Base-by-base conservation (phyloP, 2,113 vertebrate species). In the Poeciliopsis retropinna region DNA sequence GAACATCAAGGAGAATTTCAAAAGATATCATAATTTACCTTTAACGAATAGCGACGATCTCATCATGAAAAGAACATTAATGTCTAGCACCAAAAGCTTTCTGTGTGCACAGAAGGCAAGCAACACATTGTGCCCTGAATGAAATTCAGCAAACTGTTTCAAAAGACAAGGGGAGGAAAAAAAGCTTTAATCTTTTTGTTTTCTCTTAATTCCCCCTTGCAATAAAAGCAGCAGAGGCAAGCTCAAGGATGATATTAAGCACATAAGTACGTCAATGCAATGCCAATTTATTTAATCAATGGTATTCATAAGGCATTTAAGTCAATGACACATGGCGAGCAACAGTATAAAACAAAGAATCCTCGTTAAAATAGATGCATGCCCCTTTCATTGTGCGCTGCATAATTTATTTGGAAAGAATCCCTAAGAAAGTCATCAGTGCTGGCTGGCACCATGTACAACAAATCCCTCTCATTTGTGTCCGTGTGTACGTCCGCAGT, bases 21-120 rank as follows among this genome's bases (percentile, higher is more conserved):
- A 89, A 80, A 83, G 88, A 92, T 81, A 81, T 86, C 87, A 69
- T 68, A 92, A 92, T 94, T 94, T 93, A 94, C 91, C 89, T 92
- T 94, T 95, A 95, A 95, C 94, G 94, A 94, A 95, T 94, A 94
- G 94, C 93, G 92, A 92, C 93, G 94, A 94, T 94, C 93, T 94
- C 94, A 94, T 88, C 88, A 93, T 93, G 92, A 94, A 94, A 93
- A 93, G 93, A 94, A 94, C 93, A 95, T 95, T 95, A 94, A 95
- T 94, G 92, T 91, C 84, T 76, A 80, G 91, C 92, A 71, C 92
- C 17, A 75, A 93, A 92, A 39, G 84, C 87, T 88, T 93, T 92
- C 93, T 86, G 90, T 92, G 92, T 85, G 91, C 92, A 91, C 93
- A 94, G 94, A 93, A 82, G 93, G 94, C 93, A 74, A 88, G 90